Evolutionary conservation across 2,113 vertebrate genomes (phyloP), one percentile per base, ranked within the genome.

Genomic region (Nycticryphes semicollaris): DNA sequence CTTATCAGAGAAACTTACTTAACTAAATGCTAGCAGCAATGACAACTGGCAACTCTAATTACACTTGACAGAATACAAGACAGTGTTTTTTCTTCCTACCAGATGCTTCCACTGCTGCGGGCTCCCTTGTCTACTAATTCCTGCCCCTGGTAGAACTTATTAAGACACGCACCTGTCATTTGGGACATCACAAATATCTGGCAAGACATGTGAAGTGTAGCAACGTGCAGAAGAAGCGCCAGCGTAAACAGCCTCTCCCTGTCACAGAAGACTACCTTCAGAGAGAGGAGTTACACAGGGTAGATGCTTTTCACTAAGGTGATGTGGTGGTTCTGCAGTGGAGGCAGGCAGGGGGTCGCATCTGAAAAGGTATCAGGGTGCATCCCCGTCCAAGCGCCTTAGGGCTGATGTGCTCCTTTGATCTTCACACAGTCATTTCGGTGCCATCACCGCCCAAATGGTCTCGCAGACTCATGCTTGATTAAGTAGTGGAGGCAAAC

Each of bases 41-140:
- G 95, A 98, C 96, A 97, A 97, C 96, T 90, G 86, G 96, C 94
- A 97, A 96, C 81, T 84, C 94, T 98, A 97, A 98, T 97, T 98
- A 96, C 68, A 96, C 88, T 96, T 97, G 97, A 97, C 97, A 98
- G 95, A 91, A 69, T 96, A 97, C 87, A 96, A 96, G 97, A 97
- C 91, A 93, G 69, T 77, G 81, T 95, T 96, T 97, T 97, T 93
- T 94, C 87, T 91, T 96, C 80, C 68, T 93, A 97, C 94, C 97
- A 98, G 97, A 97, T 98, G 97, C 94, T 98, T 95, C 93, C 81
- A 96, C 84, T 86, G 96, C 97, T 96, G 91, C 17, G 7, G 87
- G 94, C 96, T 96, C 92, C 69, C 84, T 93, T 59, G 14, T 95
- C 96, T 96, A 92, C 91, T 97, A 97, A 98, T 97, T 97, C 90